These are phyloP conservation scores for Craseonycteris thonglongyai DNA, from an alignment of 2,113 vertebrate genomes.

Conservation along the genomic window DNA sequence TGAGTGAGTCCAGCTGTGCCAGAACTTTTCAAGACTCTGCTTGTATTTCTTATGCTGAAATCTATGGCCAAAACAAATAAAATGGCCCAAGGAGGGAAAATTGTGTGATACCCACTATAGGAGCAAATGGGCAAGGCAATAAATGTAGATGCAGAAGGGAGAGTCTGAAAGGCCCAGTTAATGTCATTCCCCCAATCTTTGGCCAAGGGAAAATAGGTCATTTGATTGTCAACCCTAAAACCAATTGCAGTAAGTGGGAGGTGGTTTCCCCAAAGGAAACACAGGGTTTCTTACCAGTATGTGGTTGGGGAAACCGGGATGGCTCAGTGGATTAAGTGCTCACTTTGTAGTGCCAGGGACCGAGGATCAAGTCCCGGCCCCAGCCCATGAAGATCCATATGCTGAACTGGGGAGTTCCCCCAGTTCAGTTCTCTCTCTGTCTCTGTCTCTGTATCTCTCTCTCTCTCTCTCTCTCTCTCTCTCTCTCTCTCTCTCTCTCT, in stretches of 20 bases:
- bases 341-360: too few species aligned
- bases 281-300: not conserved
- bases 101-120: not conserved
- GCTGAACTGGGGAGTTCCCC: too few species aligned
- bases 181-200: not conserved
- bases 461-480: too few species aligned
- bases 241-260: not conserved
- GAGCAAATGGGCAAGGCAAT: not conserved
- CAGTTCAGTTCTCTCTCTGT: too few species aligned
- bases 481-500: too few species aligned
- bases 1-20: not conserved
- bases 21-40: not conserved
- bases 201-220: not conserved
- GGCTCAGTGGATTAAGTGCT: too few species aligned
- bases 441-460: too few species aligned
- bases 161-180: not conserved
- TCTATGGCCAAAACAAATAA: not conserved
- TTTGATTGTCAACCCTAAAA: not conserved
- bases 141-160: rapidly evolving
- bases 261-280: not conserved
- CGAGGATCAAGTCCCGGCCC: too few species aligned
- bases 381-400: too few species aligned
- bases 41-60: not conserved
- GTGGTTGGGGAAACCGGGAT: too few species aligned
- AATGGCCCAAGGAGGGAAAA: not conserved